These are phyloP conservation scores for Therioaphis trifolii DNA, from an alignment of 2,888 invertebrate species.

Conservation along the genomic window DNA sequence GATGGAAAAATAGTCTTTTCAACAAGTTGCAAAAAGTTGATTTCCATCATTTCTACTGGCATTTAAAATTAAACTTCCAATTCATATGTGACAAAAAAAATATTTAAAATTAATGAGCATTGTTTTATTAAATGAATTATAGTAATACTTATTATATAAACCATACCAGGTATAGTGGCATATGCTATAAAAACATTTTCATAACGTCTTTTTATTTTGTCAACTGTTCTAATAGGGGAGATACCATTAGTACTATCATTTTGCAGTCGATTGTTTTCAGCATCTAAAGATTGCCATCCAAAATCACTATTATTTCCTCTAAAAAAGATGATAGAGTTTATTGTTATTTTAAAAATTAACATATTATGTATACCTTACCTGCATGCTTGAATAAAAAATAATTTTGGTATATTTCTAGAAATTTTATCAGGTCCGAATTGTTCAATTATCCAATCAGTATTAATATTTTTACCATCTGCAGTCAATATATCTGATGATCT, in stretches of 20 bases:
- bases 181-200: conserved; percentile 55
- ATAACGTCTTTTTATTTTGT: conserved; percentile 23
- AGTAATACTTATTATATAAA: conserved; percentile 17
- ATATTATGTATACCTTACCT: conserved; percentile 70
- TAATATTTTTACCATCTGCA: conserved; percentile 69
- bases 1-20: no score
- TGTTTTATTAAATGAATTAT: background rate
- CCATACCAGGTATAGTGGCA: conserved; percentile 52
- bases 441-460: conserved; percentile 72
- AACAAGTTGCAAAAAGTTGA: no score
- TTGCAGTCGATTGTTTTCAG: conserved; percentile 22
- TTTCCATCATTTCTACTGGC: no score
- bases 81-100: no score
- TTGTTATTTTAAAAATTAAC: background rate
- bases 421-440: conserved; percentile 73
- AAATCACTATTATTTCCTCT: conserved; percentile 45
- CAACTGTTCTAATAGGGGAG: background rate
- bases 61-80: no score
- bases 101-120: no score
- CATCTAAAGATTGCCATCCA: background rate
- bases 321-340: conserved; percentile 7
- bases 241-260: background rate
- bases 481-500: conserved; percentile 65
- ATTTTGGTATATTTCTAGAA: conserved; percentile 76
- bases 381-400: conserved; percentile 80